These are phyloP conservation scores for Atopsyche davidsoni DNA, from an alignment of 1,140 invertebrate genomes.

Conservation along the genomic window DNA sequence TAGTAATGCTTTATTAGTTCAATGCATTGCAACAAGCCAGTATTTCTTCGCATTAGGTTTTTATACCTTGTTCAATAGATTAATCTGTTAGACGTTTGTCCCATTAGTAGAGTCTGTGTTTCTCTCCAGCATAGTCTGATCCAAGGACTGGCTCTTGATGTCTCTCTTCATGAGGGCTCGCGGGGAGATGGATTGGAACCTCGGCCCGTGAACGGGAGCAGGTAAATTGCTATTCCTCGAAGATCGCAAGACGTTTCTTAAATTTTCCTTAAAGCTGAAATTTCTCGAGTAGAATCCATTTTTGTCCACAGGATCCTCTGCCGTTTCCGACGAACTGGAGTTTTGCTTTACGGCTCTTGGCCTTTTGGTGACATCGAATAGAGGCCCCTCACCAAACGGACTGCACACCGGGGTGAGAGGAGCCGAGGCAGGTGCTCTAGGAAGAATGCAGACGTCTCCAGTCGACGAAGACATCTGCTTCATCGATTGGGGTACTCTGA, in stretches of 20 bases:
- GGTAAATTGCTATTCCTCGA: conserved; percentile 20
- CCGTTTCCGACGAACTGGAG: conserved; percentile 9
- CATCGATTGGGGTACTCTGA: conserved; percentile 16
- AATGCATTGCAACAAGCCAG: no score
- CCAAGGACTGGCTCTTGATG: conserved; percentile 2
- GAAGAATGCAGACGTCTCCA: conserved; percentile 14
- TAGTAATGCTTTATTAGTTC: no score
- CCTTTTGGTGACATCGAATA: no score
- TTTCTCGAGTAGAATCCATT: conserved; percentile 18
- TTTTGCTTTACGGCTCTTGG: conserved; percentile 16
- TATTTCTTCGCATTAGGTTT: no score
- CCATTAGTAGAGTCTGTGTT: no score
- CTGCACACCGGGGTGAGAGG: conserved; percentile 26
- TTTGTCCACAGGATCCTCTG: conserved; percentile 10
- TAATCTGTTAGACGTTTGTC: no score
- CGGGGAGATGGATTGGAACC: conserved; percentile 22
- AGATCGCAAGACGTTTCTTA: conserved; percentile 25
- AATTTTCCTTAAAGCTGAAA: conserved; percentile 29
- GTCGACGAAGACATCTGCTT: conserved; percentile 25
- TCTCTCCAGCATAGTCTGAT: no score
- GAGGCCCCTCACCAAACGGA: conserved; percentile 15
- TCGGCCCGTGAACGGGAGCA: conserved; percentile 21
- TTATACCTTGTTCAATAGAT: no score
- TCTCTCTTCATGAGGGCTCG: conserved; percentile 19
- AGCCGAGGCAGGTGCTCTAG: conserved; percentile 18